Conservation (phyloP, 2,113 vertebrate species). For the Macrotus californicus region DNA sequence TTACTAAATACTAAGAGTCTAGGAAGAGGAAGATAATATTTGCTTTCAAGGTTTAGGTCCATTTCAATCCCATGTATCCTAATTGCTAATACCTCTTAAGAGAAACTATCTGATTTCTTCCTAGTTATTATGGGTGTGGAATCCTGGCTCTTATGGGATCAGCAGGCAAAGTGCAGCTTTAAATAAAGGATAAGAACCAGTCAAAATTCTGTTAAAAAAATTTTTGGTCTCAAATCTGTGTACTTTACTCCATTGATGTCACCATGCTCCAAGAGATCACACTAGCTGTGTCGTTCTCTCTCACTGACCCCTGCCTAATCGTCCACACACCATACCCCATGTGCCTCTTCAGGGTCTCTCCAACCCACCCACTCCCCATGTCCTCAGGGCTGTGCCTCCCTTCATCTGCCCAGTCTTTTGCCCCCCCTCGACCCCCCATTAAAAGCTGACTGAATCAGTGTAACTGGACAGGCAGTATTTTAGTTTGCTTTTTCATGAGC, state of each 20-base stretch:
- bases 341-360: background rate
- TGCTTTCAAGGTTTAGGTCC: background rate
- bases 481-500: background rate
- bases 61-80: background rate
- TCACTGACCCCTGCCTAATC: background rate
- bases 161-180: background rate
- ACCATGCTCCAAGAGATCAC: background rate
- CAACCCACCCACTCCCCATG: background rate
- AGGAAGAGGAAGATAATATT: background rate
- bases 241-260: background rate
- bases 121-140: background rate
- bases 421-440: no score
- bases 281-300: background rate
- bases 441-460: background rate
- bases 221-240: background rate
- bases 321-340: fast-evolving
- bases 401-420: background rate
- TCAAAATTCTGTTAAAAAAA: background rate
- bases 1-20: background rate
- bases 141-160: background rate
- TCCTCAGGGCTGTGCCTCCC: background rate
- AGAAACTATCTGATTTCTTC: background rate
- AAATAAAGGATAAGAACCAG: background rate
- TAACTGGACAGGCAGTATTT: background rate
- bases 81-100: background rate